Evolutionary conservation across 2,797 vertebrate species (phyloP).

Genomic region (Phyllotis vaccarum): DNA sequence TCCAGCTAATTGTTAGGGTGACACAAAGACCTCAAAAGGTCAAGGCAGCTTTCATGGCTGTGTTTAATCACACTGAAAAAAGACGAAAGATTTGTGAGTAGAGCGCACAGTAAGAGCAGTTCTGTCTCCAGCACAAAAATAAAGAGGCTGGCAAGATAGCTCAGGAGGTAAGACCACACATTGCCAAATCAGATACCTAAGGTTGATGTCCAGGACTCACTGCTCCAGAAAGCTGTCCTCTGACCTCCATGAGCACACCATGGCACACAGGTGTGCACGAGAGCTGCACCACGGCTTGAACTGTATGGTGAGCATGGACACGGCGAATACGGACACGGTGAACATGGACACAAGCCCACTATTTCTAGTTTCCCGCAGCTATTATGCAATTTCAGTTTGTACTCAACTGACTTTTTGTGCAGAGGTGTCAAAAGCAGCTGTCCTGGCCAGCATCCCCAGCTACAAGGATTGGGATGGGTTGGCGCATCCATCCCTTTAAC

Average conservation of each 20-base stretch:
- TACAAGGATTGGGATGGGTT: background rate
- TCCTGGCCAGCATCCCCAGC: background rate
- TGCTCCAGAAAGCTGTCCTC: background rate
- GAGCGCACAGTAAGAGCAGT: no score
- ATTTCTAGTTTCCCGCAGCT: background rate
- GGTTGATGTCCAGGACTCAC: background rate
- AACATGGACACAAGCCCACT: rapidly evolving
- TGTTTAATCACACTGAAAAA: background rate
- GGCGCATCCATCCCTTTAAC: background rate
- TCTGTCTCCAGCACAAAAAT: background rate
- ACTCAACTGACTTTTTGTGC: background rate
- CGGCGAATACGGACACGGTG: no score
- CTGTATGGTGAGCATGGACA: no score
- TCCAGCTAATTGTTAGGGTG: background rate
- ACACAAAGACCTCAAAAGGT: background rate
- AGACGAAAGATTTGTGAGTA: no score
- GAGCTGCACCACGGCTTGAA: no score
- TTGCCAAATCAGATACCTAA: background rate
- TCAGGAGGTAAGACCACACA: background rate
- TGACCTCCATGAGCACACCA: background rate
- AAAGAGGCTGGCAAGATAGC: no score
- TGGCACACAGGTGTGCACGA: no score
- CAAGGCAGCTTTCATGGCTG: background rate
- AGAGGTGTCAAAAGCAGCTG: background rate
- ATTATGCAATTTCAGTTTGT: background rate